These are phyloP conservation scores for Ammodytes dubius DNA, from an alignment of 2,113 vertebrate species.

Conservation along the genomic window DNA sequence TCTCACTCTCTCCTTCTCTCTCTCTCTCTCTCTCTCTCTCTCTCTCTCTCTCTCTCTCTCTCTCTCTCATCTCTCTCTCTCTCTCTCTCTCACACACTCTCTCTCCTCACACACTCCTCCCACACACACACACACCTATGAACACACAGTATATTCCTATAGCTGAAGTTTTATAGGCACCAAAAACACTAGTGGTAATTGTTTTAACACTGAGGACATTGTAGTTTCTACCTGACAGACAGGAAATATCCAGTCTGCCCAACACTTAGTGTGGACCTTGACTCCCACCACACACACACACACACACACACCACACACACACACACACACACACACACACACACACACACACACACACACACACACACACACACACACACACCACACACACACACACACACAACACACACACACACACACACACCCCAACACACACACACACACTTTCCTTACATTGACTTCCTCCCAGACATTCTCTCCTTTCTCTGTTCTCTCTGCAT, in stretches of 20 bases:
- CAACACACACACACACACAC: background rate
- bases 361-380: too few species aligned
- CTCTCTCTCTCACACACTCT: background rate
- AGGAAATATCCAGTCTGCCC: slow-evolving; percentile 32
- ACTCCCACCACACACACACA: background rate
- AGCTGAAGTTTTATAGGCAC: slow-evolving; percentile 3
- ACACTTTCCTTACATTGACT: background rate
- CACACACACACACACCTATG: background rate
- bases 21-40: background rate
- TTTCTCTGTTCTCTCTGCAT: background rate
- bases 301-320: background rate
- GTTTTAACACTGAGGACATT: slow-evolving; percentile 50
- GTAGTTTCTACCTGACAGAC: slow-evolving; percentile 44
- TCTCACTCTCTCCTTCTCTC: background rate
- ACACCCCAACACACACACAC: background rate
- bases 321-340: too few species aligned
- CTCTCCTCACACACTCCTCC: background rate
- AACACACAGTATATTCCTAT: background rate
- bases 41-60: background rate
- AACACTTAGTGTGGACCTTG: slow-evolving; percentile 30
- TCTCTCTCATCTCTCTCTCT: background rate
- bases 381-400: background rate
- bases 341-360: too few species aligned
- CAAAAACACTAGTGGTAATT: slow-evolving; percentile 34
- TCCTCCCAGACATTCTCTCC: background rate